Percentiles rank a stretch among this genome's conserved stretches.
Evolutionary conservation across 2,113 vertebrate species (phyloP).

Genomic region (Seriola aureovittata): DNA sequence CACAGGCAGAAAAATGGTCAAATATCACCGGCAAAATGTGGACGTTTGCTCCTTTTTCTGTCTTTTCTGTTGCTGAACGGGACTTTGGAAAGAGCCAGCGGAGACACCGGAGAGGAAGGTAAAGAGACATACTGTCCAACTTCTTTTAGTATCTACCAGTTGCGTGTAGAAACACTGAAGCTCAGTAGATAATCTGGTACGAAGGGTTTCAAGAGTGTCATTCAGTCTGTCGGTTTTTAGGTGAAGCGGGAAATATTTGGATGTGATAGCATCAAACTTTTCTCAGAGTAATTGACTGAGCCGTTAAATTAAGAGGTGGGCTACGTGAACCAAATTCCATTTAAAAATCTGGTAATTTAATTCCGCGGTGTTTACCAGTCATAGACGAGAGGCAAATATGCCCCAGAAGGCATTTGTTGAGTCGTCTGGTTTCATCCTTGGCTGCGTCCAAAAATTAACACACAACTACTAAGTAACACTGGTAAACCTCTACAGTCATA

Average conservation of each 20-base stretch:
- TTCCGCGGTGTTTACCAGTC: background rate
- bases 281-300: background rate
- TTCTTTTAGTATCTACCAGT: slow-evolving; percentile 76
- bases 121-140: slow-evolving; percentile 64
- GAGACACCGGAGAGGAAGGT: slow-evolving; percentile 73
- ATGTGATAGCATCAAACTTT: slow-evolving; percentile 38
- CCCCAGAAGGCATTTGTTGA: background rate
- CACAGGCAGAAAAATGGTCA: slow-evolving; percentile 86
- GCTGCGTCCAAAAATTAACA: background rate
- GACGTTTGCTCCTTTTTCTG: slow-evolving; percentile 58
- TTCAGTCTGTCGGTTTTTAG: rapidly evolving
- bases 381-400: background rate
- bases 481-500: background rate
- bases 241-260: too few relatives aligned
- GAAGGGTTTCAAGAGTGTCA: background rate
- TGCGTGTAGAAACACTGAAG: slow-evolving; percentile 52
- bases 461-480: background rate
- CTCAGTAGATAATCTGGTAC: too few relatives aligned
- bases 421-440: background rate
- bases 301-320: too few relatives aligned
- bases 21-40: slow-evolving; percentile 65
- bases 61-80: slow-evolving; percentile 73
- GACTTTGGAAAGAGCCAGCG: slow-evolving; percentile 61
- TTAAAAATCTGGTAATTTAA: slow-evolving; percentile 12
- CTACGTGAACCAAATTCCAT: background rate